phyloP scores from a whole-genome alignment of 53 echinoderm and acorn worm genomes.

The Arbacia lixula region DNA sequence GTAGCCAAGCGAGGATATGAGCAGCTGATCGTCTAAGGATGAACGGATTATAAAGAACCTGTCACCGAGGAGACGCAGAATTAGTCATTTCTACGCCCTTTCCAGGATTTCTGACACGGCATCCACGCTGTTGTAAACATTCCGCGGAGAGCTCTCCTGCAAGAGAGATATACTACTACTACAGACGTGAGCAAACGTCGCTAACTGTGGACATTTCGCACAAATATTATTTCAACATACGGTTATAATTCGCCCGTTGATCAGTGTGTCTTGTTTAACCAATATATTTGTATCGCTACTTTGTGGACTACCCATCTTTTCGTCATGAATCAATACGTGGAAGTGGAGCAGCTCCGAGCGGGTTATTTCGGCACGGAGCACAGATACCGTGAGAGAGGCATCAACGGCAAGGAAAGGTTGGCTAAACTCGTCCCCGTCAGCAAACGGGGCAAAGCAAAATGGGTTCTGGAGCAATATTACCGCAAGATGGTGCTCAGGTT shows the following conservation, averaged over 20 bases:
- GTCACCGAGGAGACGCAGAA: background rate
- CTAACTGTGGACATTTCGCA: no score
- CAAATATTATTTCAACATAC: no score
- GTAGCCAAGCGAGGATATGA: constrained; percentile 10
- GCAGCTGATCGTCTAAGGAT: background rate
- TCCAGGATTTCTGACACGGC: constrained; percentile 2
- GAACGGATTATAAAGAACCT: background rate
- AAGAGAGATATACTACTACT: no score
- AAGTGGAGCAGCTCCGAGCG: constrained; percentile 73
- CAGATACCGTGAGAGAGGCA: constrained; percentile 64
- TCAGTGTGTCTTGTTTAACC: no score
- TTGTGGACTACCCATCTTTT: background rate
- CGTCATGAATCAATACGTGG: constrained; percentile 66
- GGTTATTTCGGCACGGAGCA: constrained; percentile 93
- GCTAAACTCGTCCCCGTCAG: constrained; percentile 78
- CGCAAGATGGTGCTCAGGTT: constrained; percentile 63
- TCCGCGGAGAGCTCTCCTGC: no score
- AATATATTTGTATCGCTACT: background rate
- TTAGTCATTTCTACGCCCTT: background rate
- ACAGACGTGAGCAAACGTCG: no score
- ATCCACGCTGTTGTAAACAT: no score
- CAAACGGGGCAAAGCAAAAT: constrained; percentile 66
- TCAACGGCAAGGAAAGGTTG: constrained; percentile 59
- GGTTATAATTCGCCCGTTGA: no score
- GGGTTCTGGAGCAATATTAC: constrained; percentile 66